Conservation (phyloP, 2,797 vertebrate species). For the Scyliorhinus canicula region DNA sequence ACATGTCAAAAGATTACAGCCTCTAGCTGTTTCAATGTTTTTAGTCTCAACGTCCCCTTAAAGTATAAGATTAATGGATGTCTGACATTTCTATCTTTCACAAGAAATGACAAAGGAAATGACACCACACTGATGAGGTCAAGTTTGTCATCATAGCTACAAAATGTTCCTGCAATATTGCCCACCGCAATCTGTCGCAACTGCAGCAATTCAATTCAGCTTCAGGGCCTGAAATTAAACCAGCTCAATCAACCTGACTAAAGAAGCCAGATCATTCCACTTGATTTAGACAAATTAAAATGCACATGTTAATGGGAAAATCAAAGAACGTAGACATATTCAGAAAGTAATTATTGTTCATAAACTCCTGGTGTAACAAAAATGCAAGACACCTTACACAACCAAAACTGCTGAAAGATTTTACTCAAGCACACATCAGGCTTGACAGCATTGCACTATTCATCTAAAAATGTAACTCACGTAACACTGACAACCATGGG, state of each 20-base stretch:
- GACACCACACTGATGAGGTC: neutral
- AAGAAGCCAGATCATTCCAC: neutral
- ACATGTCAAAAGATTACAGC: neutral
- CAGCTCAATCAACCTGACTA: neutral
- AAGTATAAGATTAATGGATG: neutral
- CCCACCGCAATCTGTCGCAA: neutral
- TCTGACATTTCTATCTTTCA: neutral
- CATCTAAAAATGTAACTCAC: slow-evolving; percentile 32
- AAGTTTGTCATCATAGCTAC: neutral
- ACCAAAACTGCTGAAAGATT: neutral
- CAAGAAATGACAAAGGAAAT: neutral
- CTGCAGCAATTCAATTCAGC: too few species aligned
- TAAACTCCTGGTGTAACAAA: neutral
- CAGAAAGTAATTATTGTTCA: neutral
- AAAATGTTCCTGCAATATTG: neutral
- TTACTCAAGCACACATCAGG: neutral
- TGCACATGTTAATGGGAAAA: neutral
- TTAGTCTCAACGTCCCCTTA: neutral
- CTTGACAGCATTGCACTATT: neutral
- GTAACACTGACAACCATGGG: slow-evolving; percentile 31
- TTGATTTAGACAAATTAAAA: neutral
- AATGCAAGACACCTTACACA: neutral
- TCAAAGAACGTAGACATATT: neutral
- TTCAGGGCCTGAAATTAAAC: neutral
- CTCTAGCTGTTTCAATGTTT: neutral